phyloP scores from a whole-genome alignment of 2,888 invertebrate species.

The Halictus quadricinctus region DNA sequence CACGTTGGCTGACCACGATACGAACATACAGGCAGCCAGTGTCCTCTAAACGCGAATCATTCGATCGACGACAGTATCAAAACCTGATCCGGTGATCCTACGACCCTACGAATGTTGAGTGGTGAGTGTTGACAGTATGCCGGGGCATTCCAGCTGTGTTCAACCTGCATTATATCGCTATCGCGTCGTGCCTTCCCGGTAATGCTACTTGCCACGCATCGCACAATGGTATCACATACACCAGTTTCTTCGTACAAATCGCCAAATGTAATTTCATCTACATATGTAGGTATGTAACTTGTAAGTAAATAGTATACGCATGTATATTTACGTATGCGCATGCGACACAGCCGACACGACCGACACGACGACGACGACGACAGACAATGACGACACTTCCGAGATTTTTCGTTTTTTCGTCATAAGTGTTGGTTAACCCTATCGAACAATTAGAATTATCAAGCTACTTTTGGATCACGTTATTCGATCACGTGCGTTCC shows the following conservation, averaged over 20 bases:
- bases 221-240: background rate
- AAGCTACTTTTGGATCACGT: no score
- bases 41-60: slow-evolving; percentile 13
- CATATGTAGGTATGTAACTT: background rate
- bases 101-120: background rate
- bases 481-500: no score
- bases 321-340: background rate
- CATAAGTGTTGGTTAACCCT: no score
- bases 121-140: background rate
- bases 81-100: background rate
- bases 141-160: background rate
- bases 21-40: background rate
- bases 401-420: no score
- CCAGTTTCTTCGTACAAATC: background rate
- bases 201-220: background rate
- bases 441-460: no score
- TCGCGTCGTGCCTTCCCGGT: background rate
- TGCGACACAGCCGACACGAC: background rate
- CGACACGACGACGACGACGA: background rate
- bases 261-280: background rate
- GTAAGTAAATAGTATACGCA: background rate
- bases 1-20: background rate
- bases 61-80: background rate
- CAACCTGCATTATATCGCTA: background rate
- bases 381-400: no score